phyloP scores from a whole-genome alignment of 92 coral and sea anemone genomes.

The Montipora capitata region DNA sequence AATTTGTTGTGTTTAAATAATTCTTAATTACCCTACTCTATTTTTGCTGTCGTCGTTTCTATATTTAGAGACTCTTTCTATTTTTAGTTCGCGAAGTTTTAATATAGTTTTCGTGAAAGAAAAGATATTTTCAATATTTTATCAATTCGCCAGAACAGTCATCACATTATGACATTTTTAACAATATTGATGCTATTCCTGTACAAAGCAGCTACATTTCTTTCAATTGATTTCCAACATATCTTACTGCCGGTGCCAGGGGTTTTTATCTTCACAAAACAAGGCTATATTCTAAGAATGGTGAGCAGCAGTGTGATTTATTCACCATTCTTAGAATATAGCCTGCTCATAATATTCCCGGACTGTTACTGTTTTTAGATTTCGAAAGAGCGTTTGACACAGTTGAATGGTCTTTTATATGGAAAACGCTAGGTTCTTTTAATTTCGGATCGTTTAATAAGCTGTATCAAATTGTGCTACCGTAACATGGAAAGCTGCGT shows the following conservation, averaged over 20 bases:
- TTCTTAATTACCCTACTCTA: conserved; percentile 41
- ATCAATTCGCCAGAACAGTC: background rate
- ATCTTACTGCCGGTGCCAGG: background rate
- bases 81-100: conserved; percentile 20
- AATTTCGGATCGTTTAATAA: too few relatives aligned
- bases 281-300: too few relatives aligned
- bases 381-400: too few relatives aligned
- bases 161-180: background rate
- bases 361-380: too few relatives aligned
- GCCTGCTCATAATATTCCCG: too few relatives aligned
- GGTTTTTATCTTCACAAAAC: too few relatives aligned
- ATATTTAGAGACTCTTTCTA: conserved; percentile 18
- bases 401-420: too few relatives aligned
- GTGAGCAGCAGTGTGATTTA: too few relatives aligned
- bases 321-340: too few relatives aligned
- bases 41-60: conserved; percentile 27
- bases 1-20: conserved; percentile 15
- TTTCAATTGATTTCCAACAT: background rate
- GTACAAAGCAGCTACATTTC: background rate
- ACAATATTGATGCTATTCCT: background rate
- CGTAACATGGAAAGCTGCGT: too few relatives aligned
- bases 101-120: background rate
- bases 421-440: too few relatives aligned
- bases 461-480: too few relatives aligned
- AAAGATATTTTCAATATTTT: background rate